phyloP scores from a whole-genome alignment of 2,888 invertebrate genomes.

The Furcula furcula region DNA sequence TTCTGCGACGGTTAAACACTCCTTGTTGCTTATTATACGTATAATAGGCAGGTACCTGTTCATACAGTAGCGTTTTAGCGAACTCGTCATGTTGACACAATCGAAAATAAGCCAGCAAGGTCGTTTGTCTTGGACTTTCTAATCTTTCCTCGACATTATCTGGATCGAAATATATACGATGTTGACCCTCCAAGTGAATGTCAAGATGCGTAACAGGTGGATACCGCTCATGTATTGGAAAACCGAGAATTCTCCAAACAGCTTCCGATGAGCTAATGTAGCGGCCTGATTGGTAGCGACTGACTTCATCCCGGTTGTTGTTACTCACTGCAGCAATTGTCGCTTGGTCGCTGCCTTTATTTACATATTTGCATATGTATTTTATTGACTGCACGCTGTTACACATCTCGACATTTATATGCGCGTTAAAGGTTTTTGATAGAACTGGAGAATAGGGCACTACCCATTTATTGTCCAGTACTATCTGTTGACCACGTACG shows the following conservation, averaged over 20 bases:
- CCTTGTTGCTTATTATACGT: too few relatives aligned
- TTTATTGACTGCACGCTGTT: too few relatives aligned
- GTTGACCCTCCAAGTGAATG: background rate
- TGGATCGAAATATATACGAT: background rate
- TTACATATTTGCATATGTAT: background rate
- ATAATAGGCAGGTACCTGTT: constrained; percentile 2
- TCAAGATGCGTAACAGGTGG: background rate
- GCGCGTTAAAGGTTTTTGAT: too few relatives aligned
- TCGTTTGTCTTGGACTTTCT: constrained; percentile 2
- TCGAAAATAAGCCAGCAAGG: background rate
- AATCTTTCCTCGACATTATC: background rate
- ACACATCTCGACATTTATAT: too few relatives aligned
- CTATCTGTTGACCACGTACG: too few relatives aligned
- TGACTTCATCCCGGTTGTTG: constrained; percentile 1
- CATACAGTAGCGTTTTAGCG: background rate
- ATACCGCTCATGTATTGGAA: background rate
- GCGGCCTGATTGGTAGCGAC: background rate
- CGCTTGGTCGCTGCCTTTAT: constrained; percentile 1
- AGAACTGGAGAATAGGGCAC: too few relatives aligned
- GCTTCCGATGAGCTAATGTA: constrained; percentile 2
- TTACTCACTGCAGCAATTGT: background rate
- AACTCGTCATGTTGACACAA: constrained; percentile 1
- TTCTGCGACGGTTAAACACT: background rate
- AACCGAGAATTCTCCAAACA: background rate
- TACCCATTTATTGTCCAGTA: too few relatives aligned